These are phyloP conservation scores for Drosophila tanythrix DNA, from an alignment of 2,888 invertebrate genomes.

Conservation along the genomic window DNA sequence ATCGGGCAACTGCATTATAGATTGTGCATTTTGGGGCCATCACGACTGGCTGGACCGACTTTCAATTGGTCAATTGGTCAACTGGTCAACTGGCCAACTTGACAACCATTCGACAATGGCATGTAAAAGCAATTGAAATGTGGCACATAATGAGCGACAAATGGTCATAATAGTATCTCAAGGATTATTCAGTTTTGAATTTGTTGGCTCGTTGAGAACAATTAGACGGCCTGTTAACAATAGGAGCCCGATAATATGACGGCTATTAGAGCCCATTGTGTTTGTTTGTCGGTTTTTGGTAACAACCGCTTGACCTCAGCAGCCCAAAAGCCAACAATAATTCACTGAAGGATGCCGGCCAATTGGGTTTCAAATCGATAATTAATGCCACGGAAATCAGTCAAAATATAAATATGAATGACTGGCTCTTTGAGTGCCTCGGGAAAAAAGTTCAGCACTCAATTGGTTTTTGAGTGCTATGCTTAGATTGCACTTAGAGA, in stretches of 20 bases:
- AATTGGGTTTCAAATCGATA: constrained; percentile 37
- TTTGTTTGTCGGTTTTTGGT: constrained; percentile 13
- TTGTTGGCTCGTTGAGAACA: constrained; percentile 62
- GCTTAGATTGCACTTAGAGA: constrained; percentile 16
- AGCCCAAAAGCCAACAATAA: constrained; percentile 20
- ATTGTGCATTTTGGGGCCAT: constrained; percentile 67
- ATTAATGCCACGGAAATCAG: constrained; percentile 43
- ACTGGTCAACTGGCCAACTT: constrained; percentile 20
- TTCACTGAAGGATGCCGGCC: constrained; percentile 33
- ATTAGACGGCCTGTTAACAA: constrained; percentile 52
- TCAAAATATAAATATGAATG: constrained; percentile 23
- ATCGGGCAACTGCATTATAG: constrained; percentile 23
- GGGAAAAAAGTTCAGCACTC: constrained; percentile 20
- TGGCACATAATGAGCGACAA: constrained; percentile 52
- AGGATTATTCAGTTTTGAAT: constrained; percentile 61
- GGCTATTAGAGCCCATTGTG: constrained; percentile 44
- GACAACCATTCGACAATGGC: constrained; percentile 52
- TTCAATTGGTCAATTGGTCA: constrained; percentile 42
- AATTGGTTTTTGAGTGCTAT: constrained; percentile 28
- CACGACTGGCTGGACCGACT: constrained; percentile 54
- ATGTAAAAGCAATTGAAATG: constrained; percentile 42
- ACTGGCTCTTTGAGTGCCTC: constrained; percentile 27
- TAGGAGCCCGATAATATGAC: constrained; percentile 28
- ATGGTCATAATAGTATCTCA: constrained; percentile 55
- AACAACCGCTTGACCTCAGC: constrained; percentile 33